Evolutionary conservation across 2,113 vertebrate species (phyloP), one percentile per base, ranked within the genome.

Genomic region (Myiozetetes cayanensis): DNA sequence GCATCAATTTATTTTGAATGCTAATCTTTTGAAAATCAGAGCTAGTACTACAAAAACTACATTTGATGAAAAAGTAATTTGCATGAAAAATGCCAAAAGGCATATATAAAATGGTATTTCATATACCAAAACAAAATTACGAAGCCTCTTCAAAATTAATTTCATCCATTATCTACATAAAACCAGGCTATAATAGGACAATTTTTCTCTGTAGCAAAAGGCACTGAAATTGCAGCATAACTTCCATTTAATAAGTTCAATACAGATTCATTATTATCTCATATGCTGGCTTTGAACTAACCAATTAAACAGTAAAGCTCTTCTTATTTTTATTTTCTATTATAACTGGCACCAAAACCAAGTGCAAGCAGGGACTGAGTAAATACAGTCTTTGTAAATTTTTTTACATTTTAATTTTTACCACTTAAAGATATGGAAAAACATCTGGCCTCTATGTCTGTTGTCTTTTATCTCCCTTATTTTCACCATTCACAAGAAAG

Each of bases 41-140:
- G 74, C 18, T 85, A 23, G 4, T 72, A 68, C 62, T 88, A 88
- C 71, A 71, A 85, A 96, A 84, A 41, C 2, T 46, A 68, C 53
- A 82, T 65, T 31, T 92, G 80, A 92, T 91, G 85, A 93, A 93
- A 95, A 80, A 61, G 47, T 68, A 93, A 95, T 97, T 93, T 94
- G 92, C 89, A 95, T 95, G 68, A 86, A 92, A 94, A 95, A 90
- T 90, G 85, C 85, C 94, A 84, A 83, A 93, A 91, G 82, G 87
- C 76, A 86, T 66, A 91, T 27, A 92, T 63, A 66, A 92, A 93
- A 77, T 85, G 70, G 58, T 79, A 95, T 89, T 95, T 95, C 49
- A 93, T 73, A 88, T 4, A 86, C 46, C 68, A 91, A 84, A 95
- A 94, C 71, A 94, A 93, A 96, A 96, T 93, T 81, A 88, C 12